These are phyloP conservation scores for Pollenia griseotomentosa DNA, from an alignment of 2,888 invertebrate genomes.

Conservation along the genomic window DNA sequence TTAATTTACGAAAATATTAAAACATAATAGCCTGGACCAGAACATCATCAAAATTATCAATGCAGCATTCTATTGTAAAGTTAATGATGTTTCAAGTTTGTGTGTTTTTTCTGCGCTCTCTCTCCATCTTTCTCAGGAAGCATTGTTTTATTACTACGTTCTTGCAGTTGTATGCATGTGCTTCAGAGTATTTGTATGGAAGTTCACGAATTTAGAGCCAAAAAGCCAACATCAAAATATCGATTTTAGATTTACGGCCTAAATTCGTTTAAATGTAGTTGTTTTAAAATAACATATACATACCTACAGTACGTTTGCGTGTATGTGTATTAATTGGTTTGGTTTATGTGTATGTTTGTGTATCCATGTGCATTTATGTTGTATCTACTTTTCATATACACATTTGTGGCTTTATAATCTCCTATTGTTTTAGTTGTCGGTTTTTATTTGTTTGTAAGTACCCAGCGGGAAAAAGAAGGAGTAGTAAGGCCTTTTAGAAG, in stretches of 20 bases:
- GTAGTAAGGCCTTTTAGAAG: too few relatives aligned
- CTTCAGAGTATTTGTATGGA: neutral
- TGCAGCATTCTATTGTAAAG: neutral
- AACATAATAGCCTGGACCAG: neutral
- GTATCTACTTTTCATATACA: neutral
- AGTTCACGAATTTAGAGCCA: slow-evolving; percentile 17
- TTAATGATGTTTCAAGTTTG: neutral
- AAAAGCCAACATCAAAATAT: slow-evolving; percentile 61
- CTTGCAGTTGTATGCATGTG: neutral
- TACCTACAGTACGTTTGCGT: neutral
- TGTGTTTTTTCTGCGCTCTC: neutral
- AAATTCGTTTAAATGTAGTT: slow-evolving; percentile 54
- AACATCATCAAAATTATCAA: neutral
- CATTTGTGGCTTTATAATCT: slow-evolving; percentile 60
- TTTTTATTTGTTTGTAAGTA: neutral
- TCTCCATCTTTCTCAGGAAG: neutral
- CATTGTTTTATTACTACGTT: neutral
- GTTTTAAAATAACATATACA: neutral
- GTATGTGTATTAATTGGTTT: neutral
- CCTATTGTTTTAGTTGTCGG: slow-evolving; percentile 47
- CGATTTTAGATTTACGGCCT: slow-evolving; percentile 69
- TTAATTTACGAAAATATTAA: neutral
- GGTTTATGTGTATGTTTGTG: neutral
- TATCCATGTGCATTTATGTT: neutral
- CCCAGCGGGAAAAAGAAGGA: too few relatives aligned